Evolutionary conservation across 2,888 invertebrate genomes (phyloP).

Genomic region (Hyalella azteca): DNA sequence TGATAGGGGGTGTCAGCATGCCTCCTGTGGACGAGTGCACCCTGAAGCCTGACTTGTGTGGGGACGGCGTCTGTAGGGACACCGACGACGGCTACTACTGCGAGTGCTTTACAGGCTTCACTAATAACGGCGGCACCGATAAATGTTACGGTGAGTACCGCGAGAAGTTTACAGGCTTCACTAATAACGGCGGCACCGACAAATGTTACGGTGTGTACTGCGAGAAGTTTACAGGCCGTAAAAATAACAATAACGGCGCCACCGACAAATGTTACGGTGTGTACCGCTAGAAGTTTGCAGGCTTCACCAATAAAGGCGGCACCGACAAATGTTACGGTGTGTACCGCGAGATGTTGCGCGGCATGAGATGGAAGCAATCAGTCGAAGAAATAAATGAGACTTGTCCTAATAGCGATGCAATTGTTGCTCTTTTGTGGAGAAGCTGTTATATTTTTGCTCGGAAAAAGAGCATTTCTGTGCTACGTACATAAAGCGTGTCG

Average conservation of each 20-base stretch:
- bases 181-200: slow-evolving; percentile 64
- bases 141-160: slow-evolving; percentile 67
- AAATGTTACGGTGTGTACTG: slow-evolving; percentile 67
- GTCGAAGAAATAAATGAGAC: no score
- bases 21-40: slow-evolving; percentile 74
- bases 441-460: no score
- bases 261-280: slow-evolving; percentile 77
- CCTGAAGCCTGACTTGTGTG: slow-evolving; percentile 76
- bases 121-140: slow-evolving; percentile 64
- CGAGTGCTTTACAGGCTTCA: slow-evolving; percentile 76
- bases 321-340: slow-evolving; percentile 68
- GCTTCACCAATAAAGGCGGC: slow-evolving; percentile 67
- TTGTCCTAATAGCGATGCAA: no score
- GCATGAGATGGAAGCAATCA: no score
- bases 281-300: slow-evolving; percentile 79
- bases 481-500: no score
- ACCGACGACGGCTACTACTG: slow-evolving; percentile 79
- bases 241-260: no score
- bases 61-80: slow-evolving; percentile 71
- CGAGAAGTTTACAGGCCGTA: no score
- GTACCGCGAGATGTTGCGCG: no score
- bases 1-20: slow-evolving; percentile 39
- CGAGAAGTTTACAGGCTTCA: slow-evolving; percentile 75
- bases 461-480: no score
- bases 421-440: no score